Evolutionary conservation across 2,113 vertebrate genomes (phyloP).

Genomic region (Toxotes jaculatrix): DNA sequence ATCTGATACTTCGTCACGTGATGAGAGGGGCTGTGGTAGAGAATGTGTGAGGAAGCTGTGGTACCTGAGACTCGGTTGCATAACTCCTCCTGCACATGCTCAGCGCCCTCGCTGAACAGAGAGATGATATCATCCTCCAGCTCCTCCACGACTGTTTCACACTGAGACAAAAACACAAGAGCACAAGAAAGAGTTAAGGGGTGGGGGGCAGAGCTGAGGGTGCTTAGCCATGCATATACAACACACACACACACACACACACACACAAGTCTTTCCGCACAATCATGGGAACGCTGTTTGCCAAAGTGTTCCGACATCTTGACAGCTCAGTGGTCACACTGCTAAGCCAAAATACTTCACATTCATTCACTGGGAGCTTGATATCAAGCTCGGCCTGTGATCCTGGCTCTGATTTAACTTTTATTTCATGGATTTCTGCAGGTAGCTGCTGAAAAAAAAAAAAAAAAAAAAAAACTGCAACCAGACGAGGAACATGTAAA

Average conservation of each 20-base stretch:
- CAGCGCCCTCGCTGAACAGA: slow-evolving; percentile 85
- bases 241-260: slow-evolving; percentile 1
- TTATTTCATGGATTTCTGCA: no score
- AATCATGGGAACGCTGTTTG: background rate
- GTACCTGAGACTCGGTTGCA: slow-evolving; percentile 92
- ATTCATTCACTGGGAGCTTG: background rate
- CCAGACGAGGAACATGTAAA: no score
- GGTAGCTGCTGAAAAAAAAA: no score
- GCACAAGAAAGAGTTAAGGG: background rate
- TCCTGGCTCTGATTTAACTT: background rate
- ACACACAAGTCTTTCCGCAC: slow-evolving; percentile 17
- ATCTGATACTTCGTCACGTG: no score
- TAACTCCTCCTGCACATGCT: slow-evolving; percentile 86
- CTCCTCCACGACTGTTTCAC: slow-evolving; percentile 89
- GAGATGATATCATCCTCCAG: slow-evolving; percentile 90
- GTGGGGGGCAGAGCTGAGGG: background rate
- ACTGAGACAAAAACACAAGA: slow-evolving; percentile 79
- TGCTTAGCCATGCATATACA: background rate
- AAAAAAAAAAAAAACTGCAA: no score
- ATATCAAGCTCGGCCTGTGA: background rate
- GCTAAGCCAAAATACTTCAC: background rate
- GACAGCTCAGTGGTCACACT: background rate
- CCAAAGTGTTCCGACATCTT: slow-evolving; percentile 50
- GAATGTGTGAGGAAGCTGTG: slow-evolving; percentile 74
- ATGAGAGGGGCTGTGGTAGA: background rate